These are phyloP conservation scores for Melanostoma mellinum DNA, from an alignment of 2,888 invertebrate species.

Conservation along the genomic window DNA sequence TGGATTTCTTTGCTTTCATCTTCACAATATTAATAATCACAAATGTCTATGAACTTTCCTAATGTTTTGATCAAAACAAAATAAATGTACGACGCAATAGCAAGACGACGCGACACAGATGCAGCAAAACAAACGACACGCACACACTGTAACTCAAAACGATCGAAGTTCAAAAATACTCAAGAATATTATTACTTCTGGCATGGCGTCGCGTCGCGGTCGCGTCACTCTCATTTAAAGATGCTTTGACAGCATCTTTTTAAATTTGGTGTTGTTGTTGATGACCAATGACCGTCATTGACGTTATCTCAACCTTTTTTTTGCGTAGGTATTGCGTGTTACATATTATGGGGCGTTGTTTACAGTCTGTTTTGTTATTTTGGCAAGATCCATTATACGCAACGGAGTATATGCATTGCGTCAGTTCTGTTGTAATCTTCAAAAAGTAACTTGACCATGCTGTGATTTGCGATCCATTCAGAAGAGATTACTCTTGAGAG, in stretches of 20 bases:
- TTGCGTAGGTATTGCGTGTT: too few species aligned
- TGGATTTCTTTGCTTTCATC: slow-evolving; percentile 6
- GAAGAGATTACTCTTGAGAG: too few species aligned
- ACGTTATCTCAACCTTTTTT: too few species aligned
- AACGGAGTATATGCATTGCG: too few species aligned
- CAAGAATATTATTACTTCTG: slow-evolving; percentile 11
- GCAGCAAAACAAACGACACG: background rate
- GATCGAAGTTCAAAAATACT: slow-evolving; percentile 36
- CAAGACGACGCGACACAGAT: background rate
- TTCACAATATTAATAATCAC: slow-evolving; percentile 5
- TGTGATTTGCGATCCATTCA: too few species aligned
- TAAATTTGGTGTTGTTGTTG: too few species aligned
- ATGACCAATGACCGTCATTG: too few species aligned
- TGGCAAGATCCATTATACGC: too few species aligned
- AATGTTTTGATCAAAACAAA: slow-evolving; percentile 33
- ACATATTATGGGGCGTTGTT: too few species aligned
- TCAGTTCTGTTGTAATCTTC: too few species aligned
- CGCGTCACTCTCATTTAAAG: slow-evolving; percentile 8
- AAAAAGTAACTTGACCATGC: too few species aligned
- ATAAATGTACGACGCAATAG: slow-evolving; percentile 47
- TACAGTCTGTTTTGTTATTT: too few species aligned
- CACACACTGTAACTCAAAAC: background rate
- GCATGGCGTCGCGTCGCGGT: background rate
- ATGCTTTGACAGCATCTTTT: background rate
- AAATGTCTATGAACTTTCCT: slow-evolving; percentile 49